Base-by-base conservation (phyloP, 2,888 invertebrate genomes). In the Diogma glabrata region DNA sequence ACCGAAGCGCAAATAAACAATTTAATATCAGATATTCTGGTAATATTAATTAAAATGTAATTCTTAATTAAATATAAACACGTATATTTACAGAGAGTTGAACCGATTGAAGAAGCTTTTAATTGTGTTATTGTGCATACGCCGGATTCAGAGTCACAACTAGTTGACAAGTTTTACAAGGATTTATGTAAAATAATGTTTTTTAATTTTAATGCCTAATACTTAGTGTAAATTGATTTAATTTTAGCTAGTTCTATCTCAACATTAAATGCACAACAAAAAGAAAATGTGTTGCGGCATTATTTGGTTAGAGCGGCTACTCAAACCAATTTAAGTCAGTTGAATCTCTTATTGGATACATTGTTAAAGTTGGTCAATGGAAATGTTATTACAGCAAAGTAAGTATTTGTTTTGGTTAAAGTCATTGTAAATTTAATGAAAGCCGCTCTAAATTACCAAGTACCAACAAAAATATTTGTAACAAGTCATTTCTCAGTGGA, bases 21-120 rank as follows among this genome's bases (percentile, higher is more conserved):
- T 46, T 46, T 46, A 24, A 46, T 46, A 17, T 24, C 22, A 7
- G 46, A 46, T 26, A 46, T 24, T 22, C 24, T 46, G 46, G 46
- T 46, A 46, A 10, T 22, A 14, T 10, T 16, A 26, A 3, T 16
- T 24, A 26, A 9, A n/a, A 5, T 17, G 23, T 46, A 26, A 16
- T 9, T 2, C 1, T 19, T 8, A 8, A 17, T 46, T 26, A 24
- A 12, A 16, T 9, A 26, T 26, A 16, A 24, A 7, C 9, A 24
- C 9, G 24, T 9, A 24, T 7, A 24, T 56, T 71, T 72, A 12
- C 60, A 87, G 87, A 80, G 81, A 66, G 84, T 89, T 7, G 88
- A 90, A 63, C 78, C 82, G 1, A 84, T 89, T 26, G 91, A 92
- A 63, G 89, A 91, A 67, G 89, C 90, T 0, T 93, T 95, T 63